Evolutionary conservation across 2,888 invertebrate species (phyloP).

Genomic region (Cheilosia pagana): DNA sequence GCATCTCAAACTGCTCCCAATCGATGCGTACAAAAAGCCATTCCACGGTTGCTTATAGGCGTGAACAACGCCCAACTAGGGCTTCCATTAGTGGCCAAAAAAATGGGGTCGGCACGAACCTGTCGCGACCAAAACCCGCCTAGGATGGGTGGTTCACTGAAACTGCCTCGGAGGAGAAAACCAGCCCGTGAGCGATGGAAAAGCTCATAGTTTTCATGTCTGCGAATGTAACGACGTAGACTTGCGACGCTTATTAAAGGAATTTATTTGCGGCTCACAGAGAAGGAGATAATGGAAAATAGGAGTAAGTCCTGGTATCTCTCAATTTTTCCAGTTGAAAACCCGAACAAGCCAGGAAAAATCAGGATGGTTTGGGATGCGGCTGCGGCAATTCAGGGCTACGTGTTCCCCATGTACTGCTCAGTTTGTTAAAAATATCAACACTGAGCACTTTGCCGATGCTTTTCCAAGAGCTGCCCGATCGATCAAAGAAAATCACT

Average conservation of each 20-base stretch:
- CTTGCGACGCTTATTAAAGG: background rate
- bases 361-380: background rate
- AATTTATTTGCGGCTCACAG: background rate
- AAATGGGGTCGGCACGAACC: constrained; percentile 52
- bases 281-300: background rate
- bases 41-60: constrained; percentile 52
- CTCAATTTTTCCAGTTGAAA: constrained; percentile 76
- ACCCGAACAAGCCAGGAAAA: constrained; percentile 68
- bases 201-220: background rate
- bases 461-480: no score
- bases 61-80: constrained; percentile 49
- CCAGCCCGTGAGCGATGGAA: background rate
- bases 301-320: constrained; percentile 70
- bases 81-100: constrained; percentile 47
- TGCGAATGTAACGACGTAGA: background rate
- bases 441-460: no score
- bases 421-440: background rate
- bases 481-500: no score
- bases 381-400: background rate
- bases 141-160: constrained; percentile 57
- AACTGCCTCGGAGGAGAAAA: background rate
- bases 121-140: constrained; percentile 60
- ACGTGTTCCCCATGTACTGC: background rate
- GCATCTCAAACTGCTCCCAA: constrained; percentile 34
- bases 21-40: constrained; percentile 45